Percentiles rank a stretch among this genome's conserved stretches.
phyloP scores from a whole-genome alignment of 2,113 vertebrate genomes.

The Dendrocopos noguchii region DNA sequence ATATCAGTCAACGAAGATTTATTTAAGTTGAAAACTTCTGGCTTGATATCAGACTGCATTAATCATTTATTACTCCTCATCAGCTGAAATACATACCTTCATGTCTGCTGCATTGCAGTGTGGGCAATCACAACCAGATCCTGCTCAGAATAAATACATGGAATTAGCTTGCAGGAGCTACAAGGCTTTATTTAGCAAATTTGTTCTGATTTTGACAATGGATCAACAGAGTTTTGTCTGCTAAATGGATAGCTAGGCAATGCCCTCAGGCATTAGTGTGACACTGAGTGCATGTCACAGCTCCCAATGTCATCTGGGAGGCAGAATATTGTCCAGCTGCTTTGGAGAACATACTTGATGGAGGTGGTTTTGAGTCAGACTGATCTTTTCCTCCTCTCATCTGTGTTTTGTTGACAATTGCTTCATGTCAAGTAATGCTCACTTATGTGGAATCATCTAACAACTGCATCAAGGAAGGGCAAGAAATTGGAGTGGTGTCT shows the following conservation, averaged over 20 bases:
- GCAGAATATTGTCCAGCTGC: neutral
- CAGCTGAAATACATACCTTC: neutral
- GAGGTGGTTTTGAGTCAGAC: neutral
- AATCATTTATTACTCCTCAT: neutral
- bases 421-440: neutral
- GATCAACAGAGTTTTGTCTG: neutral
- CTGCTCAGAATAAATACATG: neutral
- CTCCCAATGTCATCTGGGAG: neutral
- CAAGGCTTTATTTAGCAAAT: neutral
- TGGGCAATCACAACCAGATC: neutral
- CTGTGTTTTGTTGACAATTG: neutral
- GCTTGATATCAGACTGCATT: neutral
- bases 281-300: neutral
- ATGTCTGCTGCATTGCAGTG: neutral
- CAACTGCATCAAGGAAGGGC: neutral
- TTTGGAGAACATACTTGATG: neutral
- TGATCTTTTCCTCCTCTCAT: neutral
- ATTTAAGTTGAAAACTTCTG: neutral
- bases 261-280: neutral
- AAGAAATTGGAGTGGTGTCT: neutral
- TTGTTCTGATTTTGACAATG: neutral
- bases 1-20: neutral
- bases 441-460: neutral
- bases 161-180: neutral
- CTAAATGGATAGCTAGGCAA: neutral